Evolutionary conservation across 2,797 vertebrate species (phyloP).

Genomic region (Danio aesculapii): DNA sequence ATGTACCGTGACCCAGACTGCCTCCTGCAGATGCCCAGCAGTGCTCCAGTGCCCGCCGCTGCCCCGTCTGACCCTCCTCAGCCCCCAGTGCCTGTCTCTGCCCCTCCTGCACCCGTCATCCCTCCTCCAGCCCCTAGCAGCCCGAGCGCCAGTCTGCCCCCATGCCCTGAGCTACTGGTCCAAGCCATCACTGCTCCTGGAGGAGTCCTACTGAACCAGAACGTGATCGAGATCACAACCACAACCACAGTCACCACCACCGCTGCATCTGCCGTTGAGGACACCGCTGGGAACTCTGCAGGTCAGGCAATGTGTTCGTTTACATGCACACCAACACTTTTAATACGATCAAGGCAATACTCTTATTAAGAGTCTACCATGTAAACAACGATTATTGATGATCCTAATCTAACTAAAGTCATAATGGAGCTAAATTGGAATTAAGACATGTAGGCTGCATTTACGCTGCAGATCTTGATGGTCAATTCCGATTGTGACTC

Average conservation of each 20-base stretch:
- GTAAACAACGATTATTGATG: too few species aligned
- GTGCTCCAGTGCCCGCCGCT: conserved; percentile 57
- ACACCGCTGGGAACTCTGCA: conserved; percentile 28
- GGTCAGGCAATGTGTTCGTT: conserved; percentile 74
- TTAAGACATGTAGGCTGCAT: too few species aligned
- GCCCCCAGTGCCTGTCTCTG: conserved; percentile 73
- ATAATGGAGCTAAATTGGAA: too few species aligned
- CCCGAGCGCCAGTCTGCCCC: conserved; percentile 75
- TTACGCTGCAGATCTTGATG: too few species aligned
- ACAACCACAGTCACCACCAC: conserved; percentile 44
- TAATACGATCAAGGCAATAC: too few species aligned
- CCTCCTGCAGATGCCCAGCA: conserved; percentile 59
- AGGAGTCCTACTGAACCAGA: conserved; percentile 78
- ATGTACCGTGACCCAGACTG: conserved; percentile 87
- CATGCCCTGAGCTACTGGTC: conserved; percentile 66
- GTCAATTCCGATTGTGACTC: too few species aligned
- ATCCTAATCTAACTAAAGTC: too few species aligned
- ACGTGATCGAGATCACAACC: conserved; percentile 79
- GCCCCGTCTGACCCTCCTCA: conserved; percentile 65
- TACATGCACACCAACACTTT: too few species aligned
- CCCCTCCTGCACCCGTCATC: conserved; percentile 70
- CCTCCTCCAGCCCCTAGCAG: conserved; percentile 76
- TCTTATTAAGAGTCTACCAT: too few species aligned
- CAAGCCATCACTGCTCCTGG: conserved; percentile 63
- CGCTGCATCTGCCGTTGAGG: neutral